phyloP scores from a whole-genome alignment of 2,888 invertebrate genomes.

The Blastobasis adustella region DNA sequence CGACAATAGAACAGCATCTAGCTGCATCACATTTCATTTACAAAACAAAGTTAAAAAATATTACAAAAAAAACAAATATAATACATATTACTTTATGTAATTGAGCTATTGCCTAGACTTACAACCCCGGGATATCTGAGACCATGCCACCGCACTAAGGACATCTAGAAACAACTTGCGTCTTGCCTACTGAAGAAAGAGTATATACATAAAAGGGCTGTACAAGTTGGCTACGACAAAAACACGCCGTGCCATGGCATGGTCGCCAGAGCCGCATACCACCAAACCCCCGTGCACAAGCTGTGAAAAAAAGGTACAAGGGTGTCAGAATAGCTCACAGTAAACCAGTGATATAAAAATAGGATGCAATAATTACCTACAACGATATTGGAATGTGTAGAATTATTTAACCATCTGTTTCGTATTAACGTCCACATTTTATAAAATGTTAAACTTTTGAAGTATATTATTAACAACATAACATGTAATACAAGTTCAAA shows the following conservation, averaged over 20 bases:
- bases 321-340: conserved; percentile 50
- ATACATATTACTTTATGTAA: conserved; percentile 50
- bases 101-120: conserved; percentile 69
- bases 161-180: conserved; percentile 24
- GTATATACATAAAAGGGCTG: conserved; percentile 50
- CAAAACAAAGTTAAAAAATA: conserved; percentile 42
- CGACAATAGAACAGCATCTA: conserved; percentile 53
- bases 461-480: conserved; percentile 1
- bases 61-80: conserved; percentile 41
- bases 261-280: conserved; percentile 68
- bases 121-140: conserved; percentile 68
- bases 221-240: conserved; percentile 26
- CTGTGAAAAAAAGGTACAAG: conserved; percentile 49
- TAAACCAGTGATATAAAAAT: conserved; percentile 13
- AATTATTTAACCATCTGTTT: neutral
- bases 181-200: conserved; percentile 25
- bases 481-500: conserved; percentile 4
- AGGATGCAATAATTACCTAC: conserved; percentile 27
- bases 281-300: conserved; percentile 60
- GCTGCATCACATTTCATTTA: conserved; percentile 60
- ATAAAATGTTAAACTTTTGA: conserved; percentile 8
- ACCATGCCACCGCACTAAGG: conserved; percentile 51
- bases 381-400: conserved; percentile 3
- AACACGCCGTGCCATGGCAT: conserved; percentile 45
- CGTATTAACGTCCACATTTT: conserved; percentile 12